phyloP scores from a whole-genome alignment of 2,113 vertebrate species.

The Arvicanthis niloticus region DNA sequence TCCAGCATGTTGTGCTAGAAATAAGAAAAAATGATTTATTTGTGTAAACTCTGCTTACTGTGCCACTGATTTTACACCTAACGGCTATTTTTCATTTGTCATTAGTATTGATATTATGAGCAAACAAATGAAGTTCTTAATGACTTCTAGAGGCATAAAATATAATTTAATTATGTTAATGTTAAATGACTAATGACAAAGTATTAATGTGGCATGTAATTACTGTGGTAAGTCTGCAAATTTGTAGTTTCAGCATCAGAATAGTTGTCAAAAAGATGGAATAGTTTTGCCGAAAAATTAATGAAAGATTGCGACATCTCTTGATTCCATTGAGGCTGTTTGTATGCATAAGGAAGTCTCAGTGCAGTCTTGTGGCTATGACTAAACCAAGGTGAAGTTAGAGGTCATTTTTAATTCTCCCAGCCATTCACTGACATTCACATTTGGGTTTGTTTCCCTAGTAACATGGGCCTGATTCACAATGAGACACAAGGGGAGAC shows the following conservation, averaged over 20 bases:
- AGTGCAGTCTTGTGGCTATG: constrained; percentile 36
- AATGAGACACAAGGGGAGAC: constrained; percentile 50
- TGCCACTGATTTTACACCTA: constrained; percentile 24
- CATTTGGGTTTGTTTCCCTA: constrained; percentile 65
- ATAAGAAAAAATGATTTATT: constrained; percentile 51
- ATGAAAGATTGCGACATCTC: constrained; percentile 67
- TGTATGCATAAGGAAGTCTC: constrained; percentile 27
- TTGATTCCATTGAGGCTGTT: constrained; percentile 66
- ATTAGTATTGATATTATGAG: constrained; percentile 49
- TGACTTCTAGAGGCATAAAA: constrained; percentile 72
- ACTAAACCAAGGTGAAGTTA: constrained; percentile 26
- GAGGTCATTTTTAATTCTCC: constrained; percentile 67
- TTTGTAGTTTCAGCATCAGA: constrained; percentile 66
- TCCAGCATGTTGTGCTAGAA: neutral
- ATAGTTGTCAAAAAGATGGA: constrained; percentile 37
- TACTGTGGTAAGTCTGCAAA: constrained; percentile 60
- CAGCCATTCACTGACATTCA: neutral
- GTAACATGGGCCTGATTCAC: constrained; percentile 65
- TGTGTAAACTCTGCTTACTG: constrained; percentile 62
- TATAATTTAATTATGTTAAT: constrained; percentile 72
- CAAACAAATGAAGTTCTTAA: constrained; percentile 80
- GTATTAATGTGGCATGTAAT: constrained; percentile 68
- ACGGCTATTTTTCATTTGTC: constrained; percentile 70
- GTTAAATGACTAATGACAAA: constrained; percentile 64
- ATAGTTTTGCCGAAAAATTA: constrained; percentile 64